Evolutionary conservation across 2,113 vertebrate genomes (phyloP).

Genomic region (Anser brachyrhynchus): DNA sequence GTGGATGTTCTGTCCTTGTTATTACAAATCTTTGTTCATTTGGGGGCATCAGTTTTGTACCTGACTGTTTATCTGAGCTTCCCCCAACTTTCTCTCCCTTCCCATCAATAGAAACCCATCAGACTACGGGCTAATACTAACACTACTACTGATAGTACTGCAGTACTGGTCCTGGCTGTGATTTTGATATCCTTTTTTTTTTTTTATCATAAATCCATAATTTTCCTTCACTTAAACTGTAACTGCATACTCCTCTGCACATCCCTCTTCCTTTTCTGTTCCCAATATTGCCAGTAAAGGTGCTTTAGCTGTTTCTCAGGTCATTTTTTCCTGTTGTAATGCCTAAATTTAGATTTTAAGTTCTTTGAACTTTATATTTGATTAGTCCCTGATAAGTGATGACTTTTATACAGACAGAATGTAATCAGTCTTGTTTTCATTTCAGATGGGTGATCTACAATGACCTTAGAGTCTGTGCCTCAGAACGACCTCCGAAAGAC

Average conservation of each 20-base stretch:
- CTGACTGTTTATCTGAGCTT: neutral
- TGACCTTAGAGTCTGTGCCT: conserved; percentile 97
- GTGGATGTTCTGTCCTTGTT: neutral
- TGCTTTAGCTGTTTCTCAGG: neutral
- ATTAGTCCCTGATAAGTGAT: neutral
- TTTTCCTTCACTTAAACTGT: neutral
- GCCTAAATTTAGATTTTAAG: neutral
- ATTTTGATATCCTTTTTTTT: neutral
- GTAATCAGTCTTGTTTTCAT: conserved; percentile 60
- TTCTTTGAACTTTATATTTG: neutral
- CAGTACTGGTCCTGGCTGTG: neutral
- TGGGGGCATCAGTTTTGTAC: neutral
- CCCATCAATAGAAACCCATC: neutral
- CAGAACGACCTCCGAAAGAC: conserved; percentile 96
- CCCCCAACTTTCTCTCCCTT: neutral
- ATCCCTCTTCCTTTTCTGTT: neutral
- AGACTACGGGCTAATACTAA: neutral
- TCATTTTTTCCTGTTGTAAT: neutral
- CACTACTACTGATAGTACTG: neutral
- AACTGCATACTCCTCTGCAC: neutral
- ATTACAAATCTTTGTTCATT: neutral
- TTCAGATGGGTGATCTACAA: conserved; percentile 99
- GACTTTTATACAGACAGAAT: neutral
- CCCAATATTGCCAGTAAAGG: neutral
- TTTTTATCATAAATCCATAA: neutral